Percentiles rank a stretch among this genome's conserved stretches.
Conservation (phyloP, 2,797 vertebrate genomes). For the Strix occidentalis region DNA sequence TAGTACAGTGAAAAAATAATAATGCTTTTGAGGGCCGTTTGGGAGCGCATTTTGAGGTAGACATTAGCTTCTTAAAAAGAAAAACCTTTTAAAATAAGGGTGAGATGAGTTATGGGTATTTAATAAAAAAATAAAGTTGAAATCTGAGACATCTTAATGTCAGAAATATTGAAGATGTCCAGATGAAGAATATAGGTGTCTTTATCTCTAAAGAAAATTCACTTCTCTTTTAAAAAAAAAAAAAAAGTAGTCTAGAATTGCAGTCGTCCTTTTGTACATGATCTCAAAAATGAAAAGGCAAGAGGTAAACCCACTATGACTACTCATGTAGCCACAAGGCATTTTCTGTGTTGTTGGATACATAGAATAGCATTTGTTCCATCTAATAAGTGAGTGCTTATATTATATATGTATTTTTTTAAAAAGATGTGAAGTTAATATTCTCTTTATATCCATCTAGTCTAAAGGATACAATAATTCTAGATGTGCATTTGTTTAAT, state of each 20-base stretch:
- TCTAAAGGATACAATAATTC: background rate
- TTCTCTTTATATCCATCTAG: background rate
- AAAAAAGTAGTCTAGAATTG: background rate
- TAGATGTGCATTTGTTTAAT: background rate
- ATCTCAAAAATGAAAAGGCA: background rate
- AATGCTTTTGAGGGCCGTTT: background rate
- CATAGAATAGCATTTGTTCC: background rate
- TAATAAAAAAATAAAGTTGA: background rate
- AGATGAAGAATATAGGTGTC: background rate
- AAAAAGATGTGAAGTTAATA: background rate
- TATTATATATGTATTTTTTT: background rate
- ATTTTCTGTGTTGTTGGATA: background rate
- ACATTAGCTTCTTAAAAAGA: background rate
- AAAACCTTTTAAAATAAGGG: background rate
- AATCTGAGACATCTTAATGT: background rate
- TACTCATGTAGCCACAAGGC: background rate
- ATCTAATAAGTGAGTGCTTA: background rate
- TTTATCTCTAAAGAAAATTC: background rate
- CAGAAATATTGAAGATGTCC: background rate
- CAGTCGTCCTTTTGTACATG: background rate
- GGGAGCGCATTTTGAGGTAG: background rate
- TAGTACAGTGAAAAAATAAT: background rate
- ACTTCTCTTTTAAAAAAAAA: background rate
- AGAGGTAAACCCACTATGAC: background rate
- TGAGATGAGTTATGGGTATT: background rate